phyloP scores from a whole-genome alignment of 2,113 vertebrate species.

The Ascaphus truei region DNA sequence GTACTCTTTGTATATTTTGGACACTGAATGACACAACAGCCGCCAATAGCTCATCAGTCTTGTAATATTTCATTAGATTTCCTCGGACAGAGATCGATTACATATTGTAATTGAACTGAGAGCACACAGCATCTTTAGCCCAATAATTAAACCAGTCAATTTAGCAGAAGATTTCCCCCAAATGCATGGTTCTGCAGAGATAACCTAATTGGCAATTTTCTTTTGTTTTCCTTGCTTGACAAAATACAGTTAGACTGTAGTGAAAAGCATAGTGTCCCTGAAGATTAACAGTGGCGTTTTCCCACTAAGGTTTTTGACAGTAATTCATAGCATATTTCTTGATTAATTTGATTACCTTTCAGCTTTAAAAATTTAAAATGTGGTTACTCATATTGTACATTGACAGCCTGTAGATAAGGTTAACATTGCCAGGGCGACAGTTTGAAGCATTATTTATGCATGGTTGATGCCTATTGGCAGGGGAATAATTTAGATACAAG shows the following conservation, averaged over 20 bases:
- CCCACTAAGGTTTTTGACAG: constrained; percentile 42
- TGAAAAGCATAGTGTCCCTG: constrained; percentile 35
- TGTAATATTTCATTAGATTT: not conserved
- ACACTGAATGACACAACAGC: not conserved
- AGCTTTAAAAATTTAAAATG: constrained; percentile 25
- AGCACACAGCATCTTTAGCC: not conserved
- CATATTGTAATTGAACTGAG: constrained; percentile 22
- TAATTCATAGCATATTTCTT: constrained; percentile 41
- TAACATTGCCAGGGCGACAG: constrained; percentile 39
- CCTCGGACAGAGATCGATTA: not conserved
- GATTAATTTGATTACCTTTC: constrained; percentile 9
- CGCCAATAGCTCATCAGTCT: not conserved
- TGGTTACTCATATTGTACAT: constrained; percentile 25
- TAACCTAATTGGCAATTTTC: constrained; percentile 42
- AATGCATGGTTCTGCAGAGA: constrained; percentile 4
- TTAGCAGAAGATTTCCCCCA: constrained; percentile 29
- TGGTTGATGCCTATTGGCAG: constrained; percentile 11
- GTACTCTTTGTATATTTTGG: not conserved
- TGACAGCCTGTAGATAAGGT: constrained; percentile 46
- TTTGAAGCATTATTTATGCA: constrained; percentile 39
- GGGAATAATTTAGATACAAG: not conserved
- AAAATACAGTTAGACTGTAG: constrained; percentile 28
- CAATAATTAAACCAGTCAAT: constrained; percentile 15
- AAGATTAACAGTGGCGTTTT: constrained; percentile 36
- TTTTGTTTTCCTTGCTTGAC: constrained; percentile 35